Evolutionary conservation across 2,113 vertebrate species (phyloP).

Genomic region (Gnathonemus longibarbis): DNA sequence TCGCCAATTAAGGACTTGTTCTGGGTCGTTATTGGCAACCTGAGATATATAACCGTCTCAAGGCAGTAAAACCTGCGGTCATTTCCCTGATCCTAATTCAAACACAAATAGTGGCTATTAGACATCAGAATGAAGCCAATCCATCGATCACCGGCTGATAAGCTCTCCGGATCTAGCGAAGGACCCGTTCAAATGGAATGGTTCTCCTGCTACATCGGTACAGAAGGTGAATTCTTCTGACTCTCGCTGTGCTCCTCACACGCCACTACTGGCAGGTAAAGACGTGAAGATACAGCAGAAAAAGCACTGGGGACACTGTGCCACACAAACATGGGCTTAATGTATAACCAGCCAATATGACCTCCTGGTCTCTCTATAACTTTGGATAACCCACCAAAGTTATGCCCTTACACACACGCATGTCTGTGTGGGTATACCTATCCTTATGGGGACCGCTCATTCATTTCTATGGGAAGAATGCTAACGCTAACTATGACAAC

Average conservation of each 20-base stretch:
- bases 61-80: neutral
- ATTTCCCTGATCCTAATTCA: neutral
- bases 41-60: neutral
- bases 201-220: neutral
- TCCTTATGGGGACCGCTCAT: too few relatives aligned
- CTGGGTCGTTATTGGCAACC: neutral
- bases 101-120: neutral
- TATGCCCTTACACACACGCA: too few relatives aligned
- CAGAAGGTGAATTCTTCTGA: neutral
- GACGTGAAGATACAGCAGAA: neutral
- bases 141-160: neutral
- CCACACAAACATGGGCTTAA: too few relatives aligned
- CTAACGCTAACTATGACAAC: too few relatives aligned
- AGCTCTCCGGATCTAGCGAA: neutral
- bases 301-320: neutral
- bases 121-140: neutral
- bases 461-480: too few relatives aligned
- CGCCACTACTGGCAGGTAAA: neutral
- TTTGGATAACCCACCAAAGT: too few relatives aligned
- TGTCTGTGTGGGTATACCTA: too few relatives aligned
- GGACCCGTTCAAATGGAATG: neutral
- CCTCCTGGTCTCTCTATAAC: too few relatives aligned
- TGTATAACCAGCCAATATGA: too few relatives aligned
- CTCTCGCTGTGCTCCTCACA: neutral
- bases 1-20: conserved; percentile 2